phyloP scores from a whole-genome alignment of 2,888 invertebrate genomes.

The Tridacna gigas region DNA sequence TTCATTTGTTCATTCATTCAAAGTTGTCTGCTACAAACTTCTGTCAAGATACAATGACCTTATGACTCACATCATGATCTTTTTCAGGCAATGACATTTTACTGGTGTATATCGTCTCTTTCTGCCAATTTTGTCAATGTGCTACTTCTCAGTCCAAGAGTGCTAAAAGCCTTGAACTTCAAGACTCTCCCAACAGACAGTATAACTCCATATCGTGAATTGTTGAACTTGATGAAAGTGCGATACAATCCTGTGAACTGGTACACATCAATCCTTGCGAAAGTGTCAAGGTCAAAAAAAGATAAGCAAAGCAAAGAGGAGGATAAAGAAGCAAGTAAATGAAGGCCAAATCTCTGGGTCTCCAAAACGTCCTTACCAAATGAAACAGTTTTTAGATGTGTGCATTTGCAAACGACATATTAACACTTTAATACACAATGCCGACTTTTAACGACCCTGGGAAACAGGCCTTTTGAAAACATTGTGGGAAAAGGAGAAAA shows the following conservation, averaged over 20 bases:
- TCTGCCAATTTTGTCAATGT: conserved; percentile 6
- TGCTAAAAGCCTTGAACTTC: neutral
- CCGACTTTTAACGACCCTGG: neutral
- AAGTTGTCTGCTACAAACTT: too few species aligned
- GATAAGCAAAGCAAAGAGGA: neutral
- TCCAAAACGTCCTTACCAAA: neutral
- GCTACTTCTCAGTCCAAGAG: conserved; percentile 2
- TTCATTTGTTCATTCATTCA: too few species aligned
- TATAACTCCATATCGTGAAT: conserved; percentile 6
- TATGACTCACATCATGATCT: neutral
- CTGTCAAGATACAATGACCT: too few species aligned
- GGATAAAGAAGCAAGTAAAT: neutral
- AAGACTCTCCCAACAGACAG: neutral
- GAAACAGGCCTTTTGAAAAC: neutral
- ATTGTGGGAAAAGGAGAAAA: neutral
- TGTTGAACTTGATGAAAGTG: neutral
- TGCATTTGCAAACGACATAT: neutral
- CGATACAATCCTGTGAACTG: conserved; percentile 15
- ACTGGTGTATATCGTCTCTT: conserved; percentile 10
- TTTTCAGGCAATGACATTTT: conserved; percentile 23
- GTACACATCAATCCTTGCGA: neutral
- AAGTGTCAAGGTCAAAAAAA: neutral
- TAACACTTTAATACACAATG: neutral
- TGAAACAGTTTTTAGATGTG: neutral
- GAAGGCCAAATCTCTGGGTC: too few species aligned